Evolutionary conservation across 2,113 vertebrate genomes (phyloP), one percentile per base, ranked within the genome.

Genomic region (Bos javanicus): DNA sequence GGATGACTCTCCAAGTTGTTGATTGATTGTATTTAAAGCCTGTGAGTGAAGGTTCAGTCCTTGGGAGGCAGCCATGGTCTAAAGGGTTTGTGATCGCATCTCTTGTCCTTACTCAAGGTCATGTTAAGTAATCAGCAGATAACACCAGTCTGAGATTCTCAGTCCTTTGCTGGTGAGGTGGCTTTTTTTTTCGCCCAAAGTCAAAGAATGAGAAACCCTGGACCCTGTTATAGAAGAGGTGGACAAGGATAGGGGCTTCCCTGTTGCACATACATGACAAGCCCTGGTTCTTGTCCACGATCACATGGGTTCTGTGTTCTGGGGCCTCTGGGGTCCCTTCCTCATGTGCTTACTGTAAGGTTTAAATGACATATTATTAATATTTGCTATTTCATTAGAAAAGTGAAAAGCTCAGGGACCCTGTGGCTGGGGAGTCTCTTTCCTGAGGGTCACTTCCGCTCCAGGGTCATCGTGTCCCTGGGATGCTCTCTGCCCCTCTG

Each of bases 1-100:
- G 81, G 71, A 5, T 0, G 0, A 62, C 10, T 15, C 3, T 21
- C 13, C 23, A 26, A 15, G 0, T 19, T 28, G 23, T 30, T 52
- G 57, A 6, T 0, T 1, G 60, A 28, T 30, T 78, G 28, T 54
- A 48, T 50, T 50, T 19, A 52, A 84, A 91, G 52, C 11, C 43
- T 17, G 0, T 39, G 28, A 56, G n/a, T 2, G 48, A 62, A 7
- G 16, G 11, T 8, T 33, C 52, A 12, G 43, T 19, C 1, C 2
- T 56, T 5, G 26, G 5, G 26, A 39, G 48, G 48, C n/a, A 6
- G 23, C 43, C 16, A 3, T 16, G 16, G 3, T 21, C 84, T 2
- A 8, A 7, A 43, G 23, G 21, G 21, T 56, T 36, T 48, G 36
- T 60, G 39, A 25, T 6, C 2, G 9, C 1, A 6, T 39, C 91